phyloP scores from a whole-genome alignment of 2,113 vertebrate species.

The Rhea americana region DNA sequence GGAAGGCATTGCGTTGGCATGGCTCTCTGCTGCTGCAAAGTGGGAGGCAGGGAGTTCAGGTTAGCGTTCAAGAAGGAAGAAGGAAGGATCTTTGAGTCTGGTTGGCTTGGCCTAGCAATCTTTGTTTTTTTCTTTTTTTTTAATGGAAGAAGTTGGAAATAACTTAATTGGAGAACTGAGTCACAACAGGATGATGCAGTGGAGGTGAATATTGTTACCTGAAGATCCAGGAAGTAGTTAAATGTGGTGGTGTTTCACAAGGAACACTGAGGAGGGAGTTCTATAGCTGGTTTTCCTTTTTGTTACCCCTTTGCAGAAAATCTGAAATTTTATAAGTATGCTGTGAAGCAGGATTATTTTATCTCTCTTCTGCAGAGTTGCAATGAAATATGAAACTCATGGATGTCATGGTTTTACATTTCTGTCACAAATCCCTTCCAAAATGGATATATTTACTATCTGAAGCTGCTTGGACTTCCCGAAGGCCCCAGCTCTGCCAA shows the following conservation, averaged over 20 bases:
- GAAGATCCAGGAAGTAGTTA: neutral
- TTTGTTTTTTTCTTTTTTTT: neutral
- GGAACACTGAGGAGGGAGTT: neutral
- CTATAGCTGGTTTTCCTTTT: neutral
- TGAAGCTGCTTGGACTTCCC: neutral
- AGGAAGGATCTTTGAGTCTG: neutral
- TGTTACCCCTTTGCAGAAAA: conserved; percentile 43
- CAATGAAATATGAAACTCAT: neutral
- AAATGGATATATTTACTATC: neutral
- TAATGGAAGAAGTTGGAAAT: neutral
- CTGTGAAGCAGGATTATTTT: neutral
- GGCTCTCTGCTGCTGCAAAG: neutral
- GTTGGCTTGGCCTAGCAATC: neutral
- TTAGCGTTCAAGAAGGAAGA: neutral
- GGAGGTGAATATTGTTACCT: neutral
- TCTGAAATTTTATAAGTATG: neutral
- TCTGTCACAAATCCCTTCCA: conserved; percentile 9
- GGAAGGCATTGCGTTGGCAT: rapidly evolving
- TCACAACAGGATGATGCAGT: neutral
- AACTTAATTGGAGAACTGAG: neutral
- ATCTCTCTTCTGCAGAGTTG: neutral
- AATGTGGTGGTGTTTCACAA: neutral
- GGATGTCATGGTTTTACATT: neutral
- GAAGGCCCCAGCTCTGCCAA: neutral
- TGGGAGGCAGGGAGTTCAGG: neutral